Conservation (phyloP, 2,113 vertebrate genomes). For the Strigops habroptila region DNA sequence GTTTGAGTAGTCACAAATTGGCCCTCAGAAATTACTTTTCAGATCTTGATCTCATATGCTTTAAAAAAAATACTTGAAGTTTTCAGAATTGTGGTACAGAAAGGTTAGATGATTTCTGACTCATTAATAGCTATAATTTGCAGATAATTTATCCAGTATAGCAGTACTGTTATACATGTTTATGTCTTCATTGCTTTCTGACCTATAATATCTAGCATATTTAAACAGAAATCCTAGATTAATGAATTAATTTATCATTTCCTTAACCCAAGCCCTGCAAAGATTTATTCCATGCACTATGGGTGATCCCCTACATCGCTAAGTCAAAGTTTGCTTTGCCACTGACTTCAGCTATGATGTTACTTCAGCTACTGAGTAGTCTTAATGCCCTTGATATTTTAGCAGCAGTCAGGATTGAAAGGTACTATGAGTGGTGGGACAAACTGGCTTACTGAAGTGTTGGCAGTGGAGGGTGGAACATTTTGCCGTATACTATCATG, state of each 20-base stretch:
- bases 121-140: neutral
- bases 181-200: neutral
- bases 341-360: neutral
- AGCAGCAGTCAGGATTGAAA: neutral
- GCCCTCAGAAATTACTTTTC: neutral
- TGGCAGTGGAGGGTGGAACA: neutral
- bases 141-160: neutral
- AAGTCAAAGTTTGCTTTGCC: neutral
- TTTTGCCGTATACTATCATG: neutral
- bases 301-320: neutral
- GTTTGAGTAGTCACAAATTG: neutral
- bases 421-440: neutral
- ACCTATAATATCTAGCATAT: neutral
- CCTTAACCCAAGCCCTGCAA: neutral
- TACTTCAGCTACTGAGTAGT: neutral
- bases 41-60: neutral
- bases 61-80: neutral
- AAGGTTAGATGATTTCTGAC: neutral
- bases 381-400: neutral
- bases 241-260: neutral
- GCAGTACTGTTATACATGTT: rapidly evolving
- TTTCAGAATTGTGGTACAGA: neutral
- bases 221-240: neutral
- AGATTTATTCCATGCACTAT: neutral
- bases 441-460: neutral